These are phyloP conservation scores for Dunckerocampus dactyliophorus DNA, from an alignment of 2,113 vertebrate genomes.

Conservation along the genomic window DNA sequence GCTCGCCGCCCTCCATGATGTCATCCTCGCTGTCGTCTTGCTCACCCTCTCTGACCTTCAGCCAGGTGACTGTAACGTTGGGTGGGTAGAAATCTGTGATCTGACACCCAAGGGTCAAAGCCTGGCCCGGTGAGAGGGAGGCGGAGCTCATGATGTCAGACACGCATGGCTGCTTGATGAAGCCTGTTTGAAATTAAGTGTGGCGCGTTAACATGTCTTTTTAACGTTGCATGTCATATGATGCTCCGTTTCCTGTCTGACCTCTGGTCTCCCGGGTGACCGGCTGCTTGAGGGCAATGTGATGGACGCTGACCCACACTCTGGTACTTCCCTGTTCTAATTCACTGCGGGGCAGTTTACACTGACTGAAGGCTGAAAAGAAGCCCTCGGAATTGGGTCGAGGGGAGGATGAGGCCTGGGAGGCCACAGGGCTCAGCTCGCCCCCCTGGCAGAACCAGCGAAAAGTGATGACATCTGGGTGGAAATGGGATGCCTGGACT, in stretches of 20 bases:
- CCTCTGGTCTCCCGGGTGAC: conserved; percentile 70
- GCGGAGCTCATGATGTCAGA: conserved; percentile 57
- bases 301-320: conserved; percentile 76
- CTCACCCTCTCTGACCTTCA: conserved; percentile 53
- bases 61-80: conserved; percentile 66
- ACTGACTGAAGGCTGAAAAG: conserved; percentile 74
- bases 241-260: conserved; percentile 15
- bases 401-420: conserved; percentile 67
- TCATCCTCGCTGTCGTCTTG: conserved; percentile 61
- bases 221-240: neutral
- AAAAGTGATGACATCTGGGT: conserved; percentile 75
- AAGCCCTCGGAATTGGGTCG: conserved; percentile 67
- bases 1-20: conserved; percentile 53
- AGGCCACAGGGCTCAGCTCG: conserved; percentile 72
- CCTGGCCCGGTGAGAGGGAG: conserved; percentile 14
- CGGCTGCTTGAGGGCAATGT: conserved; percentile 71
- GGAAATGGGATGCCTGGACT: conserved; percentile 63
- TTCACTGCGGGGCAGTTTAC: conserved; percentile 64
- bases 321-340: conserved; percentile 68
- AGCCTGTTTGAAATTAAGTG: conserved; percentile 50
- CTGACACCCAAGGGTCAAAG: conserved; percentile 65
- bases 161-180: conserved; percentile 64
- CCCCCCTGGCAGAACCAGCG: conserved; percentile 78
- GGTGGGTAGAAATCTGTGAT: conserved; percentile 73
- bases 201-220: neutral